A percentile compares a stretch with the other conserved stretches of the same genome.
Conservation (phyloP, 1,140 invertebrate species). For the Elysia chlorotica region DNA sequence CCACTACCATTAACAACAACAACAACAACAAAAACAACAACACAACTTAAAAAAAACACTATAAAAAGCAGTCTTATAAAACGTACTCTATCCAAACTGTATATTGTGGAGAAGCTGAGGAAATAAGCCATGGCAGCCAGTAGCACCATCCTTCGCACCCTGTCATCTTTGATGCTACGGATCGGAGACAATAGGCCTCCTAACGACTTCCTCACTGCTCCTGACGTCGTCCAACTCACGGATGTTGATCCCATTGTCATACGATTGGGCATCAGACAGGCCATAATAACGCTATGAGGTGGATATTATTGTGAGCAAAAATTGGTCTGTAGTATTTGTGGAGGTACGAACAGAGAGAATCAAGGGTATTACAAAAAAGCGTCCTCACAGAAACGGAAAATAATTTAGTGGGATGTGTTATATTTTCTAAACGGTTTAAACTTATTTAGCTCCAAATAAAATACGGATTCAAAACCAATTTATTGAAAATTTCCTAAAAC, state of each 20-base stretch:
- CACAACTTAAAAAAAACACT: too few relatives aligned
- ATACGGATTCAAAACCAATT: too few relatives aligned
- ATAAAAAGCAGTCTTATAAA: too few relatives aligned
- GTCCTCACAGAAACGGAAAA: not conserved
- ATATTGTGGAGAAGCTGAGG: not conserved
- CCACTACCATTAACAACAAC: too few relatives aligned
- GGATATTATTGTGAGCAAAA: not conserved
- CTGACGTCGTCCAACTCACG: too few relatives aligned
- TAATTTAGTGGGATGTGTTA: too few relatives aligned
- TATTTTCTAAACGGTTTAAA: too few relatives aligned
- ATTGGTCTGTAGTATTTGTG: not conserved
- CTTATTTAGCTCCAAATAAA: too few relatives aligned
- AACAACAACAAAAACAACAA: too few relatives aligned
- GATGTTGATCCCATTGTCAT: too few relatives aligned
- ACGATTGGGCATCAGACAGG: not conserved
- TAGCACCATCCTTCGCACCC: not conserved
- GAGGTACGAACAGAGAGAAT: too few relatives aligned
- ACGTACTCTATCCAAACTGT: not conserved
- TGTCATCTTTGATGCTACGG: not conserved
- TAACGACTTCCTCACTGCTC: not conserved
- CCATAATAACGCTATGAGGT: not conserved
- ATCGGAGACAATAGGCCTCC: not conserved
- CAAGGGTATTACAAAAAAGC: not conserved
- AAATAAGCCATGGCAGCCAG: not conserved
- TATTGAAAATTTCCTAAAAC: too few relatives aligned